Base-by-base conservation (phyloP, 2,888 invertebrate species). In the Hyposoter didymator region DNA sequence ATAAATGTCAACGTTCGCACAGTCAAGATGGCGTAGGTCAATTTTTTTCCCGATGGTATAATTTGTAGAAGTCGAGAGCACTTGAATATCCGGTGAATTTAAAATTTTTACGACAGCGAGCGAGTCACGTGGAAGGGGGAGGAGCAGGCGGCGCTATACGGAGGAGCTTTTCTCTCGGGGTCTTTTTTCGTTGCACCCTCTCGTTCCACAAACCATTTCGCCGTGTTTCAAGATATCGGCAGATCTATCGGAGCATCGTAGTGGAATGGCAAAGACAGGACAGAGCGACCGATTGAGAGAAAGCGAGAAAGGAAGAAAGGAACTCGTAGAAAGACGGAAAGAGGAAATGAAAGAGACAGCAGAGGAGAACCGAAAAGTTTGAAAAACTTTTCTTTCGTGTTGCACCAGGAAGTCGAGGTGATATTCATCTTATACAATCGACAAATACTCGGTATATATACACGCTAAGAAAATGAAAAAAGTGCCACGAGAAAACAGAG, bases 171-270 rank as follows among this genome's bases (percentile, higher is more conserved):
- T 80, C 79, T 80, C 74, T 47, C 43, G 45, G 73, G 43, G 43
- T 76, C 73, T 80, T 84, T 78, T 64, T 72, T 67, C 84, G 74
- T 79, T 81, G 67, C 74, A 19, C 39, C 52, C 80, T 79, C 78
- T 79, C 78, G 78, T 78, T 79, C 66, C 43, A 55, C 45, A 79
- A 80, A 82, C 79, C 82, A 75, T 76, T 83, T 80, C 78, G 47
- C 75, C 76, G 82, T 76, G 85, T 85, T 83, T 76, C 79, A 80
- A 79, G 79, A 80, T 85, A 85, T 85, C 85, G 85, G 82, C 76
- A 76, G 82, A 85, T 85, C 85, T 80, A 80, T 76, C 79, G 82
- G 59, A 49, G 75, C 73, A 82, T 45, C 62, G 79, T 76, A 73
- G 79, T 70, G 79, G 82, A 80, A 80, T 76, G 79, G 85, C 32